Base-by-base conservation (phyloP, 2,888 invertebrate species). In the Aethes cnicana region DNA sequence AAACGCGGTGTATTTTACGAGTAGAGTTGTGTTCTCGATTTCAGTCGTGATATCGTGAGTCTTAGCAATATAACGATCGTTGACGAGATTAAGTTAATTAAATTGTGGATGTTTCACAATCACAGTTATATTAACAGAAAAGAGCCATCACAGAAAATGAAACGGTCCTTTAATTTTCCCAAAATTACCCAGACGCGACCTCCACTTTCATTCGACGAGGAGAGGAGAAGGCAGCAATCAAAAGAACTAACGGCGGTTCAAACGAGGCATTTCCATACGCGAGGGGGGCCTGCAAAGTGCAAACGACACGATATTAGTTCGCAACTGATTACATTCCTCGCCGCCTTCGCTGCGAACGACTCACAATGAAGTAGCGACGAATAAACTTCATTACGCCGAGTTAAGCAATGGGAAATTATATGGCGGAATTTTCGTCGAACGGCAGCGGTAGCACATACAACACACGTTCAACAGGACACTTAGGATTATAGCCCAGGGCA, bases 281-380 rank as follows among this genome's bases (percentile, higher is more conserved):
- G 84, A 74, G 74, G 78, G 76, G 77, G 80, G 83, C 76, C 77
- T 69, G 73, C 72, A 72, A 81, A 81, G 77, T 47, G 56, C 56
- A 72, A 81, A 81, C 77, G 84, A 77, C 83, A 80, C 74, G 74
- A 81, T 86, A 84, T 88, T 86, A 88, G 87, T 87, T 88, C 80
- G 76, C 84, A 85, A 84, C 85, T 87, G 86, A 88, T 88, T 89
- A 88, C 88, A 86, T 87, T 88, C 84, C 81, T 74, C 72, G 78
- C 72, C 77, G 75, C 74, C 75, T 77, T 68, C 74, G 69, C 71
- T 73, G 72, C 77, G 79, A 84, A 86, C 82, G 83, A 81, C 81
- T 85, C 79, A 74, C 81, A 84, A 84, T 85, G 84, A 82, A 86
- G 84, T 84, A 84, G 80, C 83, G 80, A 77, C 80, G 84, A 85